A percentile compares a stretch with the other conserved stretches of the same genome.
These are phyloP conservation scores for Phyllotis vaccarum DNA, from an alignment of 2,797 vertebrate species.

Conservation along the genomic window DNA sequence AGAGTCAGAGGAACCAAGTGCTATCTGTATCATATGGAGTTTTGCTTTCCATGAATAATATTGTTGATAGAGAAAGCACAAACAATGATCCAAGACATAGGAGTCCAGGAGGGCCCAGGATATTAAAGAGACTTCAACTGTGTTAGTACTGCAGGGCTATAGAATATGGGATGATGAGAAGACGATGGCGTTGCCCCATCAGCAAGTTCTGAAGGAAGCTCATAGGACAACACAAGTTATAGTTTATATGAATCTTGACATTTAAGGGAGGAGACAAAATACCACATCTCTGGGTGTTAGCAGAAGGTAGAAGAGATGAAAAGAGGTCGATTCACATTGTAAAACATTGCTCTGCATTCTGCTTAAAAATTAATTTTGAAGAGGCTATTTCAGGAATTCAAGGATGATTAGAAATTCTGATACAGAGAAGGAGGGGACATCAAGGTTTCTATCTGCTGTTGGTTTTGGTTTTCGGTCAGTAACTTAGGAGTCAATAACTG, in stretches of 20 bases:
- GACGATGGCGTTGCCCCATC: rapidly evolving
- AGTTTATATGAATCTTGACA: neutral
- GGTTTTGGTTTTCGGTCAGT: neutral
- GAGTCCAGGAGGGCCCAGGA: neutral
- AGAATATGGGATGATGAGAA: neutral
- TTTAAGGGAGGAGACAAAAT: neutral
- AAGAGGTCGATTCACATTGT: neutral
- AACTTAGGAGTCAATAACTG: neutral
- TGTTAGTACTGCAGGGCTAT: neutral
- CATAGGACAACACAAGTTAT: neutral
- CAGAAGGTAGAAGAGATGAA: neutral
- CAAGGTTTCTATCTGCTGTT: neutral
- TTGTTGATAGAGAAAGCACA: neutral
- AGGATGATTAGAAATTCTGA: neutral
- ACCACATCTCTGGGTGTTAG: neutral
- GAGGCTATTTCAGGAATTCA: neutral
- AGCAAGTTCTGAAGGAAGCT: neutral
- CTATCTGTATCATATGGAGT: neutral
- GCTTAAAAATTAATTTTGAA: neutral
- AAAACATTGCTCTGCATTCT: neutral
- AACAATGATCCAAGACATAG: neutral
- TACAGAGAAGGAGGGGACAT: neutral
- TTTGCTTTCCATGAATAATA: neutral
- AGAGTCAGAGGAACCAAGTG: neutral
- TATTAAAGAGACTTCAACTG: neutral